Base-by-base conservation (phyloP, 2,113 vertebrate species). In the Heterotilapia buettikoferi region DNA sequence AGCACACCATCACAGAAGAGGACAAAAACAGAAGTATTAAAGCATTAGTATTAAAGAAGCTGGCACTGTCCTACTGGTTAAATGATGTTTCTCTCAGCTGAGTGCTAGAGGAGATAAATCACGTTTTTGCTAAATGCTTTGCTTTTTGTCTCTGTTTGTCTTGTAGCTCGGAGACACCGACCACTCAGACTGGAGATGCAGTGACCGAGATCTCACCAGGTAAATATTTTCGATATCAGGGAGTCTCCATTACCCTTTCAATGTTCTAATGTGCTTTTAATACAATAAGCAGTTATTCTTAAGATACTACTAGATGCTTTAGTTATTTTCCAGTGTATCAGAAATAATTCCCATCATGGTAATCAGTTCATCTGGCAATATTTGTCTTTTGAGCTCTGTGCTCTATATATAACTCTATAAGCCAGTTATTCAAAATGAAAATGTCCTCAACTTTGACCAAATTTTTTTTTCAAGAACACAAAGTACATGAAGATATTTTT, bases 91-190 rank as follows among this genome's bases (percentile, higher is more conserved):
- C 43, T 31, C 24, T 76, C 24, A 47, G 14, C 9, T 78, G 43
- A 29, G 45, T 50, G 26, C 24, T n/a, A 29, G 26, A 78, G 73
- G 18, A 50, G 18, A 47, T 31, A 12, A 52, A 52, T 78, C 16
- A 31, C 10, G 1, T 33, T 19, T 78, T 52, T 33, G 43, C 73
- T 78, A 31, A 78, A 78, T 33, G 54, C 80, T 24, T 61, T n/a
- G 7, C 19, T 57, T 13, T 82, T 24, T 81, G 9, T 83, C 79
- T 86, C 19, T 83, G 38, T 26, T 36, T 76, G 10, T 83, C 14
- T 31, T 50, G 26, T 83, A 94, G 93, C 84, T 92, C 89, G 3
- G 89, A 89, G 16, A 33, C 26, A 6, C 13, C 80, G 3, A 31
- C 38, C 2, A 2, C 80, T 26, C 78, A 82, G 11, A 16, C 59